phyloP scores from a whole-genome alignment of 2,888 invertebrate species.

The Nasonia oneida region DNA sequence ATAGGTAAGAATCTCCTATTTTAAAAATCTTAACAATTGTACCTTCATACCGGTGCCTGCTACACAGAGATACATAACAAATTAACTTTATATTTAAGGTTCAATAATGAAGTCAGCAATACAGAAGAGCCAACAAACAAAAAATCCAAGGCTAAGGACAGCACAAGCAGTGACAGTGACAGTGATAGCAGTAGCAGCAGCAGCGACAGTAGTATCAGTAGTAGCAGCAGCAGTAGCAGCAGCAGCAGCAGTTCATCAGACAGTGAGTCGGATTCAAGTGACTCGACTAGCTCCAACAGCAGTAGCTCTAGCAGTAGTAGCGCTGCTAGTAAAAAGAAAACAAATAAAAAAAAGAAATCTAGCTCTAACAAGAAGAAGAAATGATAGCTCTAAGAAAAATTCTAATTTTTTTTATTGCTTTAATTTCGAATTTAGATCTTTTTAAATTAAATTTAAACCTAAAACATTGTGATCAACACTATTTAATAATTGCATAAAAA shows the following conservation, averaged over 20 bases:
- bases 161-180: constrained; percentile 67
- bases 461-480: not conserved
- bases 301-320: constrained; percentile 67
- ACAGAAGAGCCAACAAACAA: constrained; percentile 61
- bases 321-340: constrained; percentile 63
- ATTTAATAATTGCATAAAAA: not conserved
- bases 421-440: not conserved
- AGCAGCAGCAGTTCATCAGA: constrained; percentile 71
- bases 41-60: not conserved
- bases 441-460: not conserved
- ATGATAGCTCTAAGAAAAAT: constrained; percentile 17
- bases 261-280: constrained; percentile 74
- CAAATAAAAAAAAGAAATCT: constrained; percentile 53
- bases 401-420: constrained; percentile 31
- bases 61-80: not conserved
- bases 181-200: constrained; percentile 63
- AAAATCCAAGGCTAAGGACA: constrained; percentile 59
- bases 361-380: constrained; percentile 51
- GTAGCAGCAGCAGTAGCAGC: constrained; percentile 69
- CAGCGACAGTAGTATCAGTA: constrained; percentile 70
- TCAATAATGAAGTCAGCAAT: constrained; percentile 60
- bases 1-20: constrained; percentile 67
- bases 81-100: constrained; percentile 31
- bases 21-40: constrained; percentile 65
- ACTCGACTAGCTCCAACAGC: constrained; percentile 70